Evolutionary conservation across 2,888 invertebrate species (phyloP), one percentile per base, ranked within the genome.

Genomic region (Rambutsinella grinnellia): DNA sequence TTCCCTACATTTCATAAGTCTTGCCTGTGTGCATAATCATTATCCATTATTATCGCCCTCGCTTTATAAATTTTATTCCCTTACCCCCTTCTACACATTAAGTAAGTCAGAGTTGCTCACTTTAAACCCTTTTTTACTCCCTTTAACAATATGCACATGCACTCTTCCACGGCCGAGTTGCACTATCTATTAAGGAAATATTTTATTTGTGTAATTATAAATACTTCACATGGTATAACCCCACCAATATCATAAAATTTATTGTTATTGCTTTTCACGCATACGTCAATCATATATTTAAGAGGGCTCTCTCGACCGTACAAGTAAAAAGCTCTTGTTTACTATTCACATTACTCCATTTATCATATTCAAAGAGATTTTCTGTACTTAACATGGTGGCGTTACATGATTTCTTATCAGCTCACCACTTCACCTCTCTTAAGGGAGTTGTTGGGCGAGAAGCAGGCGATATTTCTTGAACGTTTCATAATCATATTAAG

Each of bases 161-260:
- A n/a, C n/a, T n/a, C n/a, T n/a, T n/a, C n/a, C n/a, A n/a, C n/a
- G n/a, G n/a, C n/a, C n/a, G n/a, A n/a, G n/a, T n/a, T 17, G 23
- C 15, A 23, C 49, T 54, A 69, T 76, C 75, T 69, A 68, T 76
- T 69, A 58, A 76, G 75, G 68, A 76, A 76, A 76, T 68, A 76
- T 76, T 68, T 69, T 63, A 76, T 76, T 76, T 76, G 62, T 76
- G 57, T 76, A 68, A 76, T 68, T 76, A 69, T 63, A 76, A 76
- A 76, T 76, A 51, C 75, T 63, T 63, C 69, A 63, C 68, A 74
- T 67, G 47, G n/a, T 67, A 66, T 74, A 61, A 76, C 49, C 56
- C n/a, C 36, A 13, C 36, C 36, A 36, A 54, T 53, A 67, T n/a
- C n/a, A 68, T 58, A 68, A 69, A 76, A 63, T 76, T 76, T 76